These are phyloP conservation scores for Hypsibius dujardini DNA, from an alignment of 1,140 invertebrate species.

Conservation along the genomic window DNA sequence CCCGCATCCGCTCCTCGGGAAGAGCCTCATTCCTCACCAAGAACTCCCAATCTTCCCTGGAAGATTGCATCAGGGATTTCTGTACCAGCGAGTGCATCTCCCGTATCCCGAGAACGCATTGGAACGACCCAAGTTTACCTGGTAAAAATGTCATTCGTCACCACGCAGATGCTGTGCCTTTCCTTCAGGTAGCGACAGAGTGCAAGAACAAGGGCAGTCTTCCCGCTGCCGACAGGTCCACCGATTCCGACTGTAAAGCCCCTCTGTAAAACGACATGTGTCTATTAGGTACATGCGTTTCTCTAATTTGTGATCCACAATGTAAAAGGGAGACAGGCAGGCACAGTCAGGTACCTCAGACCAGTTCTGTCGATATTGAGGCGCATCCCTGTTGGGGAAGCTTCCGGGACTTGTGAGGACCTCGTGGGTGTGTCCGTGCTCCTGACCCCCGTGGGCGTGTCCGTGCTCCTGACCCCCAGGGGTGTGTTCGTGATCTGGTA, in stretches of 20 bases:
- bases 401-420: conserved; percentile 28
- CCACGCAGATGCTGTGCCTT: conserved; percentile 29
- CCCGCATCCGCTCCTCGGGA: conserved; percentile 29
- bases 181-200: conserved; percentile 30
- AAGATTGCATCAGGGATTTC: conserved; percentile 18
- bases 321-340: background rate
- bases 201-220: conserved; percentile 32
- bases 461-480: conserved; percentile 20
- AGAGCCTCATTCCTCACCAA: conserved; percentile 32
- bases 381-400: conserved; percentile 26
- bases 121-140: conserved; percentile 25
- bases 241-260: conserved; percentile 34
- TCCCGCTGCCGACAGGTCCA: conserved; percentile 34
- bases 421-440: conserved; percentile 33
- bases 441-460: conserved; percentile 23
- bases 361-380: conserved; percentile 29
- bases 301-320: conserved; percentile 11
- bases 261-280: conserved; percentile 26
- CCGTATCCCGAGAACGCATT: background rate
- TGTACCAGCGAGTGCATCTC: too few relatives aligned
- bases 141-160: conserved; percentile 35
- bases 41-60: conserved; percentile 34
- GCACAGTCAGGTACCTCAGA: conserved; percentile 24
- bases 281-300: background rate
- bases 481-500: background rate